Base-by-base conservation (phyloP, 2,888 invertebrate genomes). In the Apamea anceps region DNA sequence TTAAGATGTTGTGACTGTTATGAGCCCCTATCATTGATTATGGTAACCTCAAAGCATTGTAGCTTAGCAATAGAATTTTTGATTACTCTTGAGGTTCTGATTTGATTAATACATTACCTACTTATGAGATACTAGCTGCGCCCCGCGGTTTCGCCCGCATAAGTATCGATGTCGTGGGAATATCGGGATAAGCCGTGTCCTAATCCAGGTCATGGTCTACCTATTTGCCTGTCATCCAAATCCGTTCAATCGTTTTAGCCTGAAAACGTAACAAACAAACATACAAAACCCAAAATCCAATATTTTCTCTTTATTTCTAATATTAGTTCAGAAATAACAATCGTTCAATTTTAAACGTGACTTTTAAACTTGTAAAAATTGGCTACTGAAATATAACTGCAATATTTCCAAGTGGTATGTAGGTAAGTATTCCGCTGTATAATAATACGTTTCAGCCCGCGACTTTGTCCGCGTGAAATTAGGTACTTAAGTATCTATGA, bases 1-100 rank as follows among this genome's bases (percentile, higher is more conserved):
- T 66, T 72, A 62, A 57, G 67, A 79, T 70, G 37, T 12, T 71
- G 51, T 62, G 37, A 84, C 42, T 57, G n/a, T 18, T 66, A 32
- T 71, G 70, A 84, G 42, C 18, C 85, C 15, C 54, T 72, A 15
- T 68, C 45, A 28, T 71, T 62, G 37, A 54, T 72, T 72, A 85
- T 37, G 37, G 45, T 60, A 85, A 60, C 84, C 70, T 60, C 45
- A 57, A 13, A 66, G 51, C 32, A 62, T 67, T 18, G 28, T 54
- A 67, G 42, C 37, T 62, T 66, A 54, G 42, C 60, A 28, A 70
- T 62, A 8, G 13, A 32, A 71, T 60, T 51, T 60, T 67, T 32
- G 6, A 62, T 37, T 7, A 62, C 13, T 25, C 18, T 63, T 57
- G 15, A 28, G 25, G 25, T 63, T n/a, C 12, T 54, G 6, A 37